These are phyloP conservation scores for Hystrix cristata DNA, from an alignment of 2,113 vertebrate species.

Conservation along the genomic window DNA sequence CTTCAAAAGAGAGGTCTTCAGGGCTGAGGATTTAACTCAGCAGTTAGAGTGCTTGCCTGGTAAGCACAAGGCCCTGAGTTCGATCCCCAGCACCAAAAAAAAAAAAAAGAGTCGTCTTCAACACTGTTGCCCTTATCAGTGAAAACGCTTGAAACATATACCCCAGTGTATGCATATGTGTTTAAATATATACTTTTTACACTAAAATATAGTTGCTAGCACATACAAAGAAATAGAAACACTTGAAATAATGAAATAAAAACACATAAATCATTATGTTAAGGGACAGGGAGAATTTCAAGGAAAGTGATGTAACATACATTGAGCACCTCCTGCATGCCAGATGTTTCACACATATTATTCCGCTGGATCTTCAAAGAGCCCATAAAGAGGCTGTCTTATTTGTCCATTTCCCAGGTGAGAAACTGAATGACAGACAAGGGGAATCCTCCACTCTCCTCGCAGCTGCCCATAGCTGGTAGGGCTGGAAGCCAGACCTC, in stretches of 20 bases:
- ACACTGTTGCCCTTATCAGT: not conserved
- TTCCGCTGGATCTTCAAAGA: slow-evolving; percentile 54
- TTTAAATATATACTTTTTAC: not conserved
- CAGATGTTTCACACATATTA: not conserved
- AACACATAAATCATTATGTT: not conserved
- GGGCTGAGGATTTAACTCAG: not conserved
- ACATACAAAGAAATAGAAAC: slow-evolving; percentile 42
- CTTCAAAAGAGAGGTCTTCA: not conserved
- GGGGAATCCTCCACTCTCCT: not conserved
- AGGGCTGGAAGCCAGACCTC: not conserved
- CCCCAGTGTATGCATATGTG: not conserved
- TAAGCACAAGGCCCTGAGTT: no score
- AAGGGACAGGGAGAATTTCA: not conserved
- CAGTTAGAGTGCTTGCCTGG: no score
- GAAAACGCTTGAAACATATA: slow-evolving; percentile 22
- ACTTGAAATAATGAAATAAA: slow-evolving; percentile 20
- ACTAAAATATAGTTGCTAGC: not conserved
- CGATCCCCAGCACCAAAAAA: not conserved
- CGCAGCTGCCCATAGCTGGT: not conserved
- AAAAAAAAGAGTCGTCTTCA: not conserved
- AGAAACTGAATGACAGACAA: not conserved
- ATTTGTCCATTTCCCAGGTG: slow-evolving; percentile 32
- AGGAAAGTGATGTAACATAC: not conserved
- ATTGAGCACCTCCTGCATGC: not conserved
- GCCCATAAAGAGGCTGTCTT: not conserved